Base-by-base conservation (phyloP, 2,113 vertebrate species). In the Tragelaphus buxtoni region DNA sequence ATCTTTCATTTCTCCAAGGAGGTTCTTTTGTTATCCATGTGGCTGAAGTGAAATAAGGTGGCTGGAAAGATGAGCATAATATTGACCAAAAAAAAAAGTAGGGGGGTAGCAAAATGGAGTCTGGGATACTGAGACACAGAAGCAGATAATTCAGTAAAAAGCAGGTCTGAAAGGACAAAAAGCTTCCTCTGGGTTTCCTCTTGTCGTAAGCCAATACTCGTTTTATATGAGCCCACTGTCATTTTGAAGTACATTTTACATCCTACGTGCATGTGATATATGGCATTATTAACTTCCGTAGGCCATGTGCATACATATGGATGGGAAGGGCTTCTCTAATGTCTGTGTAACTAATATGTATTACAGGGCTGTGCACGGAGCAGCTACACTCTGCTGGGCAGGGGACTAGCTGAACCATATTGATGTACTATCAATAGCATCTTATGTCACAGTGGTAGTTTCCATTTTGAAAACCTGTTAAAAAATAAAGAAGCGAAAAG, bases 1-100 rank as follows among this genome's bases (percentile, higher is more conserved):
- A 97, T 97, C 98, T 98, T 98, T 97, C 97, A 98, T 98, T 98
- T 98, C 98, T 97, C 97, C 13, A 63, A 96, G 89, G 39, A 0
- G 88, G 84, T 7, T 72, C 98, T 97, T 98, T 98, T 98, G 96
- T 98, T 98, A 97, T 97, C 96, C 60, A 5, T 84, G 60, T 82
- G 72, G 88, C 84, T 94, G 95, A 97, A 87, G 90, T 95, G 93
- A 93, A 97, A 93, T 77, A 92, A 92, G 82, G 91, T 80, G 49
- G 63, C 86, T 47, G 12, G 17, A 63, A 47, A 95, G 58, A 92
- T 69, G 30, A 30, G 58, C 35, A 85, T 30, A 51, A 58, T 69
- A 87, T 30, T 96, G 95, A 88, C 42, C 74, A 76, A 8, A 60
- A 56, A 65, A 47, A n/a, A 17, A 51, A 61, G 26, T 18, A 5